These are phyloP conservation scores for Plumapathes pennacea DNA, from an alignment of 92 coral and sea anemone species.

Conservation along the genomic window DNA sequence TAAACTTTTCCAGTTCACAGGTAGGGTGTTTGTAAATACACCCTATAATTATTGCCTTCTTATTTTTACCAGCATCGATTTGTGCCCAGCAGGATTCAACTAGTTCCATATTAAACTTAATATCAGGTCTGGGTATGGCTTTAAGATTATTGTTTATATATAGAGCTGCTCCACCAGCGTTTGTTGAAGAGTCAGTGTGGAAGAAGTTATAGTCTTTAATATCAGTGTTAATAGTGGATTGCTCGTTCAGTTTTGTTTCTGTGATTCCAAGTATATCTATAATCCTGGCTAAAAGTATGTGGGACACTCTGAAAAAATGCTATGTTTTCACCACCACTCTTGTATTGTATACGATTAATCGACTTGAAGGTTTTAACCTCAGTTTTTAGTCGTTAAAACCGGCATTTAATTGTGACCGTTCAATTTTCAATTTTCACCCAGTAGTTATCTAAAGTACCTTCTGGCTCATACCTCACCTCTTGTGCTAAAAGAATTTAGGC, in stretches of 20 bases:
- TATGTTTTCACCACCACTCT: too few species aligned
- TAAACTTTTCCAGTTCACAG: conserved; percentile 37
- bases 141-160: conserved; percentile 18
- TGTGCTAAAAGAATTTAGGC: too few species aligned
- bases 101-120: conserved; percentile 14
- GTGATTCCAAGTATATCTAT: conserved; percentile 4
- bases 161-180: conserved; percentile 35
- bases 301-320: too few species aligned
- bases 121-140: conserved; percentile 20
- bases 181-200: conserved; percentile 39
- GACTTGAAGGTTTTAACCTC: too few species aligned
- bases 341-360: too few species aligned
- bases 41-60: conserved; percentile 24
- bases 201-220: conserved; percentile 19
- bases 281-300: too few species aligned
- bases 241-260: conserved; percentile 28
- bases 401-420: too few species aligned
- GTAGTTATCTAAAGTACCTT: too few species aligned
- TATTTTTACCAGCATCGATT: conserved; percentile 13
- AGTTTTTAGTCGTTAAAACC: too few species aligned
- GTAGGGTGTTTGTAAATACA: conserved; percentile 56
- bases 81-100: conserved; percentile 17
- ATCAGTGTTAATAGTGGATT: conserved; percentile 19
- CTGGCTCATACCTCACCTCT: too few species aligned
- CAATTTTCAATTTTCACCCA: too few species aligned